These are phyloP conservation scores for Hedya salicella DNA, from an alignment of 2,888 invertebrate species.

Conservation along the genomic window DNA sequence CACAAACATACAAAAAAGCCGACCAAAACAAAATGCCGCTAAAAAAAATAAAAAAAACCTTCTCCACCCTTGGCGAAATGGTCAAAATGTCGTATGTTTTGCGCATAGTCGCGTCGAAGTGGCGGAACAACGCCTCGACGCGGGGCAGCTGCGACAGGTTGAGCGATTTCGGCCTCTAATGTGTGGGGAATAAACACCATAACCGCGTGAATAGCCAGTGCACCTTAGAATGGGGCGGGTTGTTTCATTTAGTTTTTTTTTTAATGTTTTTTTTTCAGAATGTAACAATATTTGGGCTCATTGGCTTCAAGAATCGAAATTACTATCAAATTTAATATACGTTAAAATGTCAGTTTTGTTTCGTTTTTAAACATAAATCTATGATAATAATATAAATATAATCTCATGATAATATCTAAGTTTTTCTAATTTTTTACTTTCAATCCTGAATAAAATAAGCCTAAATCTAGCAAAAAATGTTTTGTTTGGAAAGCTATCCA, in stretches of 20 bases:
- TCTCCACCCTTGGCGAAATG: conserved; percentile 74
- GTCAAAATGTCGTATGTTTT: conserved; percentile 76
- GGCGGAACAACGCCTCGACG: conserved; percentile 75
- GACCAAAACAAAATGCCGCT: conserved; percentile 47
- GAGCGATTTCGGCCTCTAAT: conserved; percentile 81
- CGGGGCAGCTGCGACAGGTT: conserved; percentile 80
- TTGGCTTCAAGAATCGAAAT: too few relatives aligned
- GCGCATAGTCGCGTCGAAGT: conserved; percentile 74
- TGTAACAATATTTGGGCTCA: too few relatives aligned
- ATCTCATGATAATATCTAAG: too few relatives aligned
- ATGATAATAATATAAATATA: too few relatives aligned
- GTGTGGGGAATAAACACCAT: conserved; percentile 56
- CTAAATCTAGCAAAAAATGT: too few relatives aligned
- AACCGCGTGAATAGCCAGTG: conserved; percentile 15
- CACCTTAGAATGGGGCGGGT: neutral
- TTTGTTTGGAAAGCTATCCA: too few relatives aligned
- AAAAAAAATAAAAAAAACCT: conserved; percentile 65
- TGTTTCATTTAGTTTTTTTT: neutral
- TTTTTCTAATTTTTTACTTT: too few relatives aligned
- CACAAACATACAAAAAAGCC: conserved; percentile 48
- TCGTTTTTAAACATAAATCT: too few relatives aligned
- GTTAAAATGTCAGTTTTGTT: too few relatives aligned
- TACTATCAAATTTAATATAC: too few relatives aligned
- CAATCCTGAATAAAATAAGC: too few relatives aligned
- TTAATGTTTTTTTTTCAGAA: too few relatives aligned